These are phyloP conservation scores for Danio jaintianensis DNA, from an alignment of 2,797 vertebrate species.

Conservation along the genomic window DNA sequence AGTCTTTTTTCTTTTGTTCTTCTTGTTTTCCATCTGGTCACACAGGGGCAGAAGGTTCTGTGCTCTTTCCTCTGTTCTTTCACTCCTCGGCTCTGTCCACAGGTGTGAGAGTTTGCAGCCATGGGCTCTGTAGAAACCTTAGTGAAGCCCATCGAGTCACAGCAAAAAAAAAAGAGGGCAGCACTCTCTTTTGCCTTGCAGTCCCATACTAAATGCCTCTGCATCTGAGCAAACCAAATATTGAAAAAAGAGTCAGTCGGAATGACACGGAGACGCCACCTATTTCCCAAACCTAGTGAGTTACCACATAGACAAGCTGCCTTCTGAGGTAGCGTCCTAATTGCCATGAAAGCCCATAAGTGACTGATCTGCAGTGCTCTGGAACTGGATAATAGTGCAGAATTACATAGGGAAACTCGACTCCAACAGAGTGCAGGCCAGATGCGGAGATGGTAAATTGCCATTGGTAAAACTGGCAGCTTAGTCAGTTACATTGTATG, in stretches of 20 bases:
- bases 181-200: constrained; percentile 58
- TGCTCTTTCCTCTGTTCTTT: constrained; percentile 18
- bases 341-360: constrained; percentile 2
- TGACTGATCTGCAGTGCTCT: background rate
- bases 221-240: constrained; percentile 58
- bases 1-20: constrained; percentile 16
- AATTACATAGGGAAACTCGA: background rate
- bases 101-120: constrained; percentile 30
- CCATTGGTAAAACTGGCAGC: too few relatives aligned
- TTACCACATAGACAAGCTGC: background rate
- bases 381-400: background rate
- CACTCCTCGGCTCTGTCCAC: constrained; percentile 15
- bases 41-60: background rate
- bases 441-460: constrained; percentile 1
- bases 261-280: background rate
- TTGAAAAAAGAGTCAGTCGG: background rate
- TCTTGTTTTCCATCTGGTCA: constrained; percentile 33
- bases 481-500: background rate
- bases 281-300: constrained; percentile 10
- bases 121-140: constrained; percentile 11
- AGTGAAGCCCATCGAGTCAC: constrained; percentile 7
- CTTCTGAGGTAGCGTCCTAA: background rate
- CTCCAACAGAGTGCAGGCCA: background rate
- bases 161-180: constrained; percentile 6
- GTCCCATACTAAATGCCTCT: constrained; percentile 58